phyloP scores from a whole-genome alignment of 2,797 vertebrate genomes.

The Remorina albescens region DNA sequence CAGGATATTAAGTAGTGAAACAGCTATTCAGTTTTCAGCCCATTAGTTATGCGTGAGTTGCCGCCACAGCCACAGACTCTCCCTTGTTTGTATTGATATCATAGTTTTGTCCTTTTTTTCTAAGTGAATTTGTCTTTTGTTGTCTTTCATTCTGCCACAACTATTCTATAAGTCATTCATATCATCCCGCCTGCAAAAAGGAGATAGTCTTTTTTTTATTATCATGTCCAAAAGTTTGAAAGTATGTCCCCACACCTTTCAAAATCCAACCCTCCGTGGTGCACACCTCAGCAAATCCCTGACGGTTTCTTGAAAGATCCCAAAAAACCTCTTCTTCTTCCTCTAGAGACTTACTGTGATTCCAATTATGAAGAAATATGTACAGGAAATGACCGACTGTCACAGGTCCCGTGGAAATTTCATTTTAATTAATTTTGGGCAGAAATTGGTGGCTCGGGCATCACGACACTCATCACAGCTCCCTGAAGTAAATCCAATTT shows the following conservation, averaged over 20 bases:
- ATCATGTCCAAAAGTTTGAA: constrained; percentile 31
- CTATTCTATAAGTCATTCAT: constrained; percentile 23
- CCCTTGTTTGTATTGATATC: constrained; percentile 15
- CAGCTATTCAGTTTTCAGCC: constrained; percentile 29
- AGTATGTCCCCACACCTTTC: constrained; percentile 1
- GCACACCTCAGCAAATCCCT: constrained; percentile 62
- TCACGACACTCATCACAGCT: constrained; percentile 69
- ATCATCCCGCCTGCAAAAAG: constrained; percentile 39
- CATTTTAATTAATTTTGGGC: constrained; percentile 84
- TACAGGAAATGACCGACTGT: constrained; percentile 72
- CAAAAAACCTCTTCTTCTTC: constrained; percentile 36
- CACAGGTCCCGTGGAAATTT: constrained; percentile 75
- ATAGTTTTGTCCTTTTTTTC: constrained; percentile 18
- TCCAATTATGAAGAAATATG: constrained; percentile 83
- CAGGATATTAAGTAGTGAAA: constrained; percentile 34
- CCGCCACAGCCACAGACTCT: constrained; percentile 28
- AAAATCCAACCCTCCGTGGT: constrained; percentile 24
- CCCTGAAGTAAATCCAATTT: constrained; percentile 84
- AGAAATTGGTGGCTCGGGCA: constrained; percentile 78
- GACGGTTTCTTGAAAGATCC: constrained; percentile 43
- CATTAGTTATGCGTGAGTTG: constrained; percentile 40
- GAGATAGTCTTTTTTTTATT: constrained; percentile 28
- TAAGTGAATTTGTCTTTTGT: constrained; percentile 30
- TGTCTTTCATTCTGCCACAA: constrained; percentile 37
- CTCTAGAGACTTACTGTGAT: constrained; percentile 64